Evolutionary conservation across 2,113 vertebrate genomes (phyloP).

Genomic region (Oophaga pumilio): DNA sequence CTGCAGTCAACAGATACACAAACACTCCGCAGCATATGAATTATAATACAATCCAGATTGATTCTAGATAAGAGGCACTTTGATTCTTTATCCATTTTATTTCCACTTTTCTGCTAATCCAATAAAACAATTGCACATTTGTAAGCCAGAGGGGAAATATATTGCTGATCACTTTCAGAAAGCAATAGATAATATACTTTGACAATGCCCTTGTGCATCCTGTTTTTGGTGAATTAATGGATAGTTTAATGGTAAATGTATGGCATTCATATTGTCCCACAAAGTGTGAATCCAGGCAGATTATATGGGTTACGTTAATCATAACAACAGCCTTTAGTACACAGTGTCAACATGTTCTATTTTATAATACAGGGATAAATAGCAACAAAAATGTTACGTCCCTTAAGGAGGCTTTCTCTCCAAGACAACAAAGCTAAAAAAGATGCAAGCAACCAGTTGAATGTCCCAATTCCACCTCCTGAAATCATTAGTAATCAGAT

Average conservation of each 20-base stretch:
- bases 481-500: too few relatives aligned
- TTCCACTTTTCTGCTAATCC: conserved; percentile 55
- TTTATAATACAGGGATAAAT: too few relatives aligned
- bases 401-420: too few relatives aligned
- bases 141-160: conserved; percentile 42
- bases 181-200: conserved; percentile 38
- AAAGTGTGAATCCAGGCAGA: neutral
- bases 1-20: conserved; percentile 64
- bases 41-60: conserved; percentile 54
- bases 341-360: too few relatives aligned
- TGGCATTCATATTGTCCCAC: neutral
- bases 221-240: neutral
- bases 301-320: neutral
- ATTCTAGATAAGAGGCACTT: conserved; percentile 56
- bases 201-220: conserved; percentile 7
- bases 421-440: too few relatives aligned
- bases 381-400: too few relatives aligned
- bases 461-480: too few relatives aligned
- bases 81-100: conserved; percentile 56
- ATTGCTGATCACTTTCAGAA: conserved; percentile 54
- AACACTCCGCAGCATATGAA: conserved; percentile 61
- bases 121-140: conserved; percentile 56
- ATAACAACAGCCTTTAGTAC: too few relatives aligned
- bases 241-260: neutral
- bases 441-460: too few relatives aligned